These are phyloP conservation scores for Anguilla japonica DNA, from an alignment of 2,113 vertebrate species.

Conservation along the genomic window DNA sequence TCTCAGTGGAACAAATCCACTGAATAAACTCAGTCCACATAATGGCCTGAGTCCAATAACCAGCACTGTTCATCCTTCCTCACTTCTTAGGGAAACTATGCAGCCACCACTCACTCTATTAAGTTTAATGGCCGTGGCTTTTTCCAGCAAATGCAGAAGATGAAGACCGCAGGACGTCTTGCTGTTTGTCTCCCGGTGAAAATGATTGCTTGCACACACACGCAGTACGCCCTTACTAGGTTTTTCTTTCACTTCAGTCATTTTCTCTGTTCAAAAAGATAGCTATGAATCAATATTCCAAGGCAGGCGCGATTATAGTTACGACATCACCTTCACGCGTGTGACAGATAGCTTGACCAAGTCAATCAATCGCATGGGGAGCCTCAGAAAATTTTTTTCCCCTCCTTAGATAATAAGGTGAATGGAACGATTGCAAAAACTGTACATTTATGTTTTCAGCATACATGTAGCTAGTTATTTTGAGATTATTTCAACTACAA, in stretches of 20 bases:
- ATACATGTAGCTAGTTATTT: neutral
- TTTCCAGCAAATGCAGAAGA: neutral
- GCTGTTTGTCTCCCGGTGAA: neutral
- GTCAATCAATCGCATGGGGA: neutral
- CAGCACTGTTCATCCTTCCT: neutral
- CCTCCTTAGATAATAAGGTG: neutral
- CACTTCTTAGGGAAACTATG: neutral
- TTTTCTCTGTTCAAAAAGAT: neutral
- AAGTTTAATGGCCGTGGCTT: neutral
- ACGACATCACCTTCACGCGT: neutral
- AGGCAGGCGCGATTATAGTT: neutral
- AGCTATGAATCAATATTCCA: conserved; percentile 13
- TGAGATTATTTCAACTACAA: neutral
- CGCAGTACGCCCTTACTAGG: neutral
- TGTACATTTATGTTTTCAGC: neutral
- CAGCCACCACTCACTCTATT: neutral
- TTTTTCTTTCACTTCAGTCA: neutral
- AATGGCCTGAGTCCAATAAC: neutral
- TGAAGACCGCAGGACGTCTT: neutral
- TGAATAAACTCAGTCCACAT: neutral
- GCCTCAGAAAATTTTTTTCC: neutral
- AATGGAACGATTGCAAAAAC: neutral
- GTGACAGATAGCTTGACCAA: neutral
- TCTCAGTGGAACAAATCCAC: neutral
- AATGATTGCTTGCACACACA: neutral